These are phyloP conservation scores for Halictus quadricinctus DNA, from an alignment of 2,888 invertebrate species.

Conservation along the genomic window DNA sequence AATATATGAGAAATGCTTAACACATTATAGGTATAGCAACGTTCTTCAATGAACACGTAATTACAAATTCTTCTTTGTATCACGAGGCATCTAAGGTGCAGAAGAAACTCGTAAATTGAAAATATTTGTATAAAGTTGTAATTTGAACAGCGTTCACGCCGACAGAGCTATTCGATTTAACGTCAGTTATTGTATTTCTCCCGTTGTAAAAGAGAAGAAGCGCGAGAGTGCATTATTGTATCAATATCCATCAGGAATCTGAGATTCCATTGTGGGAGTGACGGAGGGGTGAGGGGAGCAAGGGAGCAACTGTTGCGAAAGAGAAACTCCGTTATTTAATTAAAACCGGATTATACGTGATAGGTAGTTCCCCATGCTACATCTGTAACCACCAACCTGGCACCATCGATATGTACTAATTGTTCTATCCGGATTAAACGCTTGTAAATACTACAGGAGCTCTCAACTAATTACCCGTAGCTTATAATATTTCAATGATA, in stretches of 20 bases:
- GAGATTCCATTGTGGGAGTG: constrained; percentile 22
- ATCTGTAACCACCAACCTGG: constrained; percentile 68
- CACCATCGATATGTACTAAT: constrained; percentile 75
- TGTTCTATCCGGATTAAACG: constrained; percentile 75
- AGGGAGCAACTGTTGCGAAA: constrained; percentile 28
- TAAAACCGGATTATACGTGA: constrained; percentile 80
- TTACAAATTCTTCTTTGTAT: not conserved
- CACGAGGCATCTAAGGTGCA: not conserved
- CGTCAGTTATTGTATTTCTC: not conserved
- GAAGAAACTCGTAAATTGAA: not conserved
- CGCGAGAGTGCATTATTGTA: constrained; percentile 10
- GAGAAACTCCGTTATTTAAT: constrained; percentile 77
- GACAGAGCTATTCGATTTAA: not conserved
- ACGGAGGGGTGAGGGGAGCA: not conserved
- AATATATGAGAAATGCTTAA: too few species aligned
- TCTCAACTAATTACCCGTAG: constrained; percentile 63
- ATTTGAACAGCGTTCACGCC: not conserved
- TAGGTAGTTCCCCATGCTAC: constrained; percentile 61
- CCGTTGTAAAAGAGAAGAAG: not conserved
- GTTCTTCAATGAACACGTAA: not conserved
- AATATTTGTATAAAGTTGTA: not conserved
- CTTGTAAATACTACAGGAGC: constrained; percentile 63
- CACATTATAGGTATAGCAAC: too few species aligned
- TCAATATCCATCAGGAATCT: not conserved
- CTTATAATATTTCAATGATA: constrained; percentile 56